phyloP scores from a whole-genome alignment of 1,140 invertebrate genomes.

The Eciton burchellii region DNA sequence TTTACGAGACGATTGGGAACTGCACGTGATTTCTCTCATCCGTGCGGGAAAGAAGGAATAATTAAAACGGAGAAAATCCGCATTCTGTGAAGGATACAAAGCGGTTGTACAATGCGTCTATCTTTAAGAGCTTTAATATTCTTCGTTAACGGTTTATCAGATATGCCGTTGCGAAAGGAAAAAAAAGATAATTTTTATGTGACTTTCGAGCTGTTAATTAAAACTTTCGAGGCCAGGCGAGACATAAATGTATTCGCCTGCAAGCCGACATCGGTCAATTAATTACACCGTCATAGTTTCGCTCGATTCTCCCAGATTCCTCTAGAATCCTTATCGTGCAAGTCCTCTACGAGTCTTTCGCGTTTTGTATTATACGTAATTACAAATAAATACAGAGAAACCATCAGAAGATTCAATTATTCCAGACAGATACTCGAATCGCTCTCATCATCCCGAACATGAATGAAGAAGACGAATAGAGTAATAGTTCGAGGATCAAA shows the following conservation, averaged over 20 bases:
- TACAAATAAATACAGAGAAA: background rate
- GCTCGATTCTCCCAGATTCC: background rate
- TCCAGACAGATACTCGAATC: background rate
- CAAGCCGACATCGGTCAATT: constrained; percentile 2
- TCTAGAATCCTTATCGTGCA: too few relatives aligned
- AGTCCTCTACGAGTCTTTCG: background rate
- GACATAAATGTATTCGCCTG: constrained; percentile 12
- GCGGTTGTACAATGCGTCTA: background rate
- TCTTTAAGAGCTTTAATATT: constrained; percentile 14
- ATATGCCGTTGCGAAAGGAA: background rate
- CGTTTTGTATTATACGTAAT: background rate
- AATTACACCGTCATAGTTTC: constrained; percentile 17
- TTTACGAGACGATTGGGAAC: background rate
- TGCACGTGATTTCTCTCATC: background rate
- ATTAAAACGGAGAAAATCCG: background rate
- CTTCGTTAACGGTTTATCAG: background rate
- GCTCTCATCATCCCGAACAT: background rate
- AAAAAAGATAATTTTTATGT: constrained; percentile 25
- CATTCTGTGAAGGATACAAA: background rate
- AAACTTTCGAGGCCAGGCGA: constrained; percentile 20
- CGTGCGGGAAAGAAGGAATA: background rate
- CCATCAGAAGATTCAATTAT: background rate
- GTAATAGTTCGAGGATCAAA: background rate
- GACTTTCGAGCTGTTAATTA: constrained; percentile 39
- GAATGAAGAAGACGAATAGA: background rate